Evolutionary conservation across 2,797 vertebrate genomes (phyloP), one percentile per base, ranked within the genome.

Genomic region (Cryptoblepharus egeriae): DNA sequence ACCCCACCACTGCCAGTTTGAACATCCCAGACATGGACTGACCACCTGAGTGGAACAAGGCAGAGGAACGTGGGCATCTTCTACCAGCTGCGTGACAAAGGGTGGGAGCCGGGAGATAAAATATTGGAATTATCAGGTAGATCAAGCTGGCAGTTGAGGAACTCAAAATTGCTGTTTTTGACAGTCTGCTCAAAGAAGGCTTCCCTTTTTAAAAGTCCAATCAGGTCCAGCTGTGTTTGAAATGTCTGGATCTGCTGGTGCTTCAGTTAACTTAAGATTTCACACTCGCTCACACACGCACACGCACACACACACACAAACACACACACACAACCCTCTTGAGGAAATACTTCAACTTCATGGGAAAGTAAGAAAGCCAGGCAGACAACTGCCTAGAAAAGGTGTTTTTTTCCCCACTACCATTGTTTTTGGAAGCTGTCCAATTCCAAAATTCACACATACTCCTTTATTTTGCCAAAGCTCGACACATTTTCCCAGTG

Each of bases 321-420:
- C 76, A 91, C 73, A 92, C 77, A 88, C 37, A 39, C 5, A 55
- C 42, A 85, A 88, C 89, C 93, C 95, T 93, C 94, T 80, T 28
- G 93, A 95, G 93, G 77, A 93, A 94, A 93, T 87, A 87, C 85
- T 93, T 95, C 91, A 94, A 69, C 85, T 91, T 92, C 77, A 35
- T 88, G 91, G 92, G 88, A 91, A 93, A 92, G 89, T 91, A 94
- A 91, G 90, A 94, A 94, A 95, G 83, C 30, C 3, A 93, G 88
- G 91, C 90, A 93, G 84, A 77, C 88, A 37, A 82, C 79, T 94
- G 90, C 86, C 58, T 75, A 79, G 32, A 83, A 90, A 82, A 35
- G 0, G 61, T 9, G 42, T 88, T 10, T 60, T 85, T 92, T 91
- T 89, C 39, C 30, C 3, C 22, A 18, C 20, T 10, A 15, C 7